phyloP scores from a whole-genome alignment of 2,113 vertebrate species.

The Trichechus manatus region DNA sequence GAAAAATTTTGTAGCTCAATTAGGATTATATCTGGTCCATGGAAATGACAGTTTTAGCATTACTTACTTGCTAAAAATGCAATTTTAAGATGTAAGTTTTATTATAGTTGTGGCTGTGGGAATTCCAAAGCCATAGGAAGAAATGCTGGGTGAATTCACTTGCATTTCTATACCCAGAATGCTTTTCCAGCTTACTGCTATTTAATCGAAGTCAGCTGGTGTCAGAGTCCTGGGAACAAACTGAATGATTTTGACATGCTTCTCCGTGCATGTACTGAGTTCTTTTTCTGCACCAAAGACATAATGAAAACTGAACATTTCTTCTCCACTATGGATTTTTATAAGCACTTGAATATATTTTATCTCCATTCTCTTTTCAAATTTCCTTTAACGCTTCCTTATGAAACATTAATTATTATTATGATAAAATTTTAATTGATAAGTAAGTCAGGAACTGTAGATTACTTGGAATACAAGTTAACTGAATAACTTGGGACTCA shows the following conservation, averaged over 20 bases:
- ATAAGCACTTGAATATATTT: constrained; percentile 37
- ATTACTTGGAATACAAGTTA: not conserved
- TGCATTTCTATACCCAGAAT: constrained; percentile 82
- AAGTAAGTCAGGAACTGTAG: not conserved
- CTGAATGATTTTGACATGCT: constrained; percentile 75
- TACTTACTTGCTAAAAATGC: constrained; percentile 68
- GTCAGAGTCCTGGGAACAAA: constrained; percentile 81
- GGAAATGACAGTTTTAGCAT: constrained; percentile 55
- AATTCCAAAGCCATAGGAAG: constrained; percentile 79
- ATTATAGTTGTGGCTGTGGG: constrained; percentile 77
- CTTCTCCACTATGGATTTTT: constrained; percentile 35
- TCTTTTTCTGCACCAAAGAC: constrained; percentile 68
- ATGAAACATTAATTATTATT: constrained; percentile 20
- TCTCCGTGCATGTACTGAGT: constrained; percentile 74
- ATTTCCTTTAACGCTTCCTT: constrained; percentile 58
- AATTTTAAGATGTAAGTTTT: constrained; percentile 74
- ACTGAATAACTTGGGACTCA: constrained; percentile 28
- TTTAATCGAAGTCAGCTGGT: constrained; percentile 83
- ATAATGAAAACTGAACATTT: constrained; percentile 68
- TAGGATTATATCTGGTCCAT: constrained; percentile 43
- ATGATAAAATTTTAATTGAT: constrained; percentile 32
- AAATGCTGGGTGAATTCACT: constrained; percentile 79
- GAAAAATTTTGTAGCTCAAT: constrained; percentile 29
- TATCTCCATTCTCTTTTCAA: constrained; percentile 28
- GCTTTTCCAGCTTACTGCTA: constrained; percentile 83